These are phyloP conservation scores for Augochlora pura DNA, from an alignment of 1,140 invertebrate species.

Conservation along the genomic window DNA sequence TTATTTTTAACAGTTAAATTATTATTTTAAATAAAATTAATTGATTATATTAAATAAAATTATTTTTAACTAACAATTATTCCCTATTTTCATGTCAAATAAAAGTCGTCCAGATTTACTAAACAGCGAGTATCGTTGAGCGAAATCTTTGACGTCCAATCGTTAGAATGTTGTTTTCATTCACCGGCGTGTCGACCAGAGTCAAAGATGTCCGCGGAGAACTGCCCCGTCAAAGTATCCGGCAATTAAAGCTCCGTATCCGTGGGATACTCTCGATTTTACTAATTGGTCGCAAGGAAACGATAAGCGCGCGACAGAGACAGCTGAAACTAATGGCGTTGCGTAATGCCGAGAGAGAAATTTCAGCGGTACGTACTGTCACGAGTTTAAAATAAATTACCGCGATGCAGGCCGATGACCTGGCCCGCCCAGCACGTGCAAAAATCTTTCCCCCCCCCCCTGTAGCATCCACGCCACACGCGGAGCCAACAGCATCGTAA, in stretches of 20 bases:
- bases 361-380: constrained; percentile 36
- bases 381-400: constrained; percentile 51
- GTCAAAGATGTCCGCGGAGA: not conserved
- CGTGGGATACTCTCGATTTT: not conserved
- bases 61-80: no score
- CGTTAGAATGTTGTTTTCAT: not conserved
- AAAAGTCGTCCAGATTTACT: no score
- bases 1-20: no score
- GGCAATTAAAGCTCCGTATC: not conserved
- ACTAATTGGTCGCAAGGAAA: constrained; percentile 25
- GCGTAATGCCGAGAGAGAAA: constrained; percentile 39
- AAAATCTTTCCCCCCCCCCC: constrained; percentile 43
- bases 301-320: constrained; percentile 9
- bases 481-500: constrained; percentile 20
- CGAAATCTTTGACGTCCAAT: no score
- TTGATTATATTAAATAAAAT: no score
- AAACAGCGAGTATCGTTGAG: no score
- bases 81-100: no score
- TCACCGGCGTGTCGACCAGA: not conserved
- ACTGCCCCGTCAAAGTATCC: not conserved
- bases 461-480: constrained; percentile 34
- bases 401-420: constrained; percentile 47
- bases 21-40: no score
- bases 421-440: constrained; percentile 46
- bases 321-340: constrained; percentile 12